A percentile compares a stretch with the other conserved stretches of the same genome.
Conservation (phyloP, 2,888 invertebrate genomes). For the Meta bourneti region DNA sequence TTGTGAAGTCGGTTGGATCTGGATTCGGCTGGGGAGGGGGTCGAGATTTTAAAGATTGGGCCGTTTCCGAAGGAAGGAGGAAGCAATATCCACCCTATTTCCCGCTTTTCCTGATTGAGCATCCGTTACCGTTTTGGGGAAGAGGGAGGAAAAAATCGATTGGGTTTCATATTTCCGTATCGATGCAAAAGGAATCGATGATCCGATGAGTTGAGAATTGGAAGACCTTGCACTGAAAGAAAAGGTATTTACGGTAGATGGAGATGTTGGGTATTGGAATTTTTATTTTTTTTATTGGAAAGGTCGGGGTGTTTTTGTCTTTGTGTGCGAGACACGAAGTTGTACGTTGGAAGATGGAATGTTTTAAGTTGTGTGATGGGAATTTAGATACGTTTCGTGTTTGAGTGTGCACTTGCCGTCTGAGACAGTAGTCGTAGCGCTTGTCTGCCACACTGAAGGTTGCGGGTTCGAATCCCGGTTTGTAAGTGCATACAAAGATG, state of each 20-base stretch:
- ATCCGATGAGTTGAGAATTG: no score
- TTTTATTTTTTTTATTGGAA: background rate
- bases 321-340: background rate
- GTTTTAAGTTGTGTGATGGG: background rate
- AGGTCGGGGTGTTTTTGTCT: no score
- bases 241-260: background rate
- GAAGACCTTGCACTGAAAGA: background rate
- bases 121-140: constrained; percentile 50
- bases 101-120: constrained; percentile 45
- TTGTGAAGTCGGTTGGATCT: constrained; percentile 17
- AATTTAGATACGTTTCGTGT: background rate
- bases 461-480: no score
- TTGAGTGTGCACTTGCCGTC: no score
- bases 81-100: constrained; percentile 18
- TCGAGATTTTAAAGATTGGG: constrained; percentile 29
- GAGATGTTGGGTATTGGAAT: background rate
- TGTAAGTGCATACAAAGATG: no score
- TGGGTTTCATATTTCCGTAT: constrained; percentile 3
- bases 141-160: constrained; percentile 5
- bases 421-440: no score
- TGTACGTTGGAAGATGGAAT: background rate
- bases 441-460: no score
- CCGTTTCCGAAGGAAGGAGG: constrained; percentile 14
- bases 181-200: background rate
- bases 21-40: background rate